These are phyloP conservation scores for Meteorus colon DNA, from an alignment of 2,888 invertebrate genomes.

Conservation along the genomic window DNA sequence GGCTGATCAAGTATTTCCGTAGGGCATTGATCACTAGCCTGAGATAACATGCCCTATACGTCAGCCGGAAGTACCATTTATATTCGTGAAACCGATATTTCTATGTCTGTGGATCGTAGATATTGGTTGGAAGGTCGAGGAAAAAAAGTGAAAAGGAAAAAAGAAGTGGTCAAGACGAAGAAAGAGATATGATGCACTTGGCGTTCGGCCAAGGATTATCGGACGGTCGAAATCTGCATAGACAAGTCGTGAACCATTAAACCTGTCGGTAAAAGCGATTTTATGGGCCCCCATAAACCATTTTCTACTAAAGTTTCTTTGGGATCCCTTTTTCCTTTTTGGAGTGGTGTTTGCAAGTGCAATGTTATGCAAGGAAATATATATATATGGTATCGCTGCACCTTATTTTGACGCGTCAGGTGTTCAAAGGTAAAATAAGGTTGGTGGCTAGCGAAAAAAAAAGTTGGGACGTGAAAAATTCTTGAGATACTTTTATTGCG, in stretches of 20 bases:
- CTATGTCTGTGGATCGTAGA: conserved; percentile 16
- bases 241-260: conserved; percentile 70
- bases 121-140: neutral
- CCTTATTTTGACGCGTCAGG: neutral
- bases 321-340: conserved; percentile 7
- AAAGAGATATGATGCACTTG: conserved; percentile 28
- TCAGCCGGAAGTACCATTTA: conserved; percentile 30
- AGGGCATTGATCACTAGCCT: conserved; percentile 21
- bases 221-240: conserved; percentile 67
- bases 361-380: conserved; percentile 20
- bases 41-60: neutral
- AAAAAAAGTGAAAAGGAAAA: neutral
- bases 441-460: neutral
- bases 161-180: neutral
- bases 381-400: neutral
- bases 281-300: conserved; percentile 54
- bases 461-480: too few relatives aligned
- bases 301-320: conserved; percentile 47
- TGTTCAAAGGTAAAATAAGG: neutral
- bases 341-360: conserved; percentile 3
- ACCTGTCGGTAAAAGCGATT: conserved; percentile 45
- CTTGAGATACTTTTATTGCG: too few relatives aligned
- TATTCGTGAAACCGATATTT: conserved; percentile 25
- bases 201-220: conserved; percentile 53
- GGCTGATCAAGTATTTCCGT: conserved; percentile 26